Conservation (phyloP, 2,113 vertebrate genomes). For the Oreotragus oreotragus region DNA sequence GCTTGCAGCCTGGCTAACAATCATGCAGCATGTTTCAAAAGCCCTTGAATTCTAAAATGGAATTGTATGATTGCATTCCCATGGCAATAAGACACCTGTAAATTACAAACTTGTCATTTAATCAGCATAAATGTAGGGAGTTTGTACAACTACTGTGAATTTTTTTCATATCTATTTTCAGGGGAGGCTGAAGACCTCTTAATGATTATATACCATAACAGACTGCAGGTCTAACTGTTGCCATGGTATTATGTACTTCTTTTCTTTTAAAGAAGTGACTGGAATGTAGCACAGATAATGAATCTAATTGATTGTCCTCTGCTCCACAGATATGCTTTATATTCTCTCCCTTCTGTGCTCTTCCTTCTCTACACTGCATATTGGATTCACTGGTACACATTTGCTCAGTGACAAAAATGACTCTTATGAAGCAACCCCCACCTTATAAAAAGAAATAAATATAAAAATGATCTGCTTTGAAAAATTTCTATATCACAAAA, state of each 20-base stretch:
- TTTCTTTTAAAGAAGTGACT: constrained; percentile 81
- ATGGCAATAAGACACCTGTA: constrained; percentile 84
- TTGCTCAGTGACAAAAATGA: constrained; percentile 60
- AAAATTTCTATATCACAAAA: constrained; percentile 62
- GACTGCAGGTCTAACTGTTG: constrained; percentile 81
- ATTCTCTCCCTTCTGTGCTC: constrained; percentile 72
- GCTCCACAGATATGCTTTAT: constrained; percentile 74
- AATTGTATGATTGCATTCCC: constrained; percentile 84
- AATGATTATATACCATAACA: constrained; percentile 83
- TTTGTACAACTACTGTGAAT: constrained; percentile 76
- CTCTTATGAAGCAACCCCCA: constrained; percentile 60
- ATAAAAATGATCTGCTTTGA: constrained; percentile 66
- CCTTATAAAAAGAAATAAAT: constrained; percentile 59
- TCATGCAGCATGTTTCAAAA: constrained; percentile 81
- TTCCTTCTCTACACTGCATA: constrained; percentile 68
- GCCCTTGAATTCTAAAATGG: constrained; percentile 81
- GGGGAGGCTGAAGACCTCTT: constrained; percentile 78
- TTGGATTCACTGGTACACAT: constrained; percentile 58
- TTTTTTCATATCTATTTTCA: constrained; percentile 79
- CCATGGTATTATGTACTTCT: constrained; percentile 81
- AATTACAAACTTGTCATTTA: constrained; percentile 87
- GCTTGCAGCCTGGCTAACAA: constrained; percentile 80
- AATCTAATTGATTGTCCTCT: constrained; percentile 82
- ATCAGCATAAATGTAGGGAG: constrained; percentile 82
- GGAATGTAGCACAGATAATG: constrained; percentile 83